Percentiles rank a stretch among this genome's conserved stretches.
Conservation (phyloP, 2,797 vertebrate genomes). For the Enteromius radiatus region DNA sequence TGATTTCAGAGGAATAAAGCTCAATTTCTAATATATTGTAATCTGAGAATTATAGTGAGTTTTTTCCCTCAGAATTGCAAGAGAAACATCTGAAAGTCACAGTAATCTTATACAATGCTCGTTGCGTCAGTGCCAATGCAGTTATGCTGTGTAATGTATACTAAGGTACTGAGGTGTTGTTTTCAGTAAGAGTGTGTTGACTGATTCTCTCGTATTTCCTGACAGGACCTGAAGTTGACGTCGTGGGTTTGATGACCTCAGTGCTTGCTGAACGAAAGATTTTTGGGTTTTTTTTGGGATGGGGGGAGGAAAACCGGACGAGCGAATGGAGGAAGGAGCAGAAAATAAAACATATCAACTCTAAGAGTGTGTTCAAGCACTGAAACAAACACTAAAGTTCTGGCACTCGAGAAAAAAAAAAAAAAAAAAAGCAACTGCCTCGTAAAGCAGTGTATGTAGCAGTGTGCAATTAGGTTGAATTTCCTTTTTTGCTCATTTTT, state of each 20-base stretch:
- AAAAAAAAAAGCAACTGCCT: constrained; percentile 86
- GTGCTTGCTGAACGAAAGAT: constrained; percentile 81
- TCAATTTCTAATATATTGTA: too few species aligned
- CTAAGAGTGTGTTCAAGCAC: constrained; percentile 87
- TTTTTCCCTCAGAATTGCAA: background rate
- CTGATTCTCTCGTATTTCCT: constrained; percentile 47
- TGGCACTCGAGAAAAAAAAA: constrained; percentile 80
- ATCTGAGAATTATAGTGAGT: too few species aligned
- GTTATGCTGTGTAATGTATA: background rate
- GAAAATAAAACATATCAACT: constrained; percentile 83
- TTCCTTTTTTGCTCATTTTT: constrained; percentile 77
- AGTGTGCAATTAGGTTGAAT: constrained; percentile 94
- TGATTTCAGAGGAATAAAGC: background rate
- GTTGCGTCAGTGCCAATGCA: background rate
- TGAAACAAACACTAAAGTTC: constrained; percentile 93
- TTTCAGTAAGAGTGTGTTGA: background rate
- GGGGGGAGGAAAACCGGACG: constrained; percentile 56
- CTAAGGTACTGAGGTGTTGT: too few species aligned
- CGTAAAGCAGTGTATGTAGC: constrained; percentile 96
- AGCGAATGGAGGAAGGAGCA: constrained; percentile 9
- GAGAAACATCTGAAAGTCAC: too few species aligned
- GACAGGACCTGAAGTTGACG: constrained; percentile 78
- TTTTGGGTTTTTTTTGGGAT: too few species aligned
- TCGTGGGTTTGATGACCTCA: constrained; percentile 76
- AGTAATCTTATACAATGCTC: too few species aligned